Evolutionary conservation across 2,888 invertebrate species (phyloP).

Genomic region (Ypsolopha scabrella): DNA sequence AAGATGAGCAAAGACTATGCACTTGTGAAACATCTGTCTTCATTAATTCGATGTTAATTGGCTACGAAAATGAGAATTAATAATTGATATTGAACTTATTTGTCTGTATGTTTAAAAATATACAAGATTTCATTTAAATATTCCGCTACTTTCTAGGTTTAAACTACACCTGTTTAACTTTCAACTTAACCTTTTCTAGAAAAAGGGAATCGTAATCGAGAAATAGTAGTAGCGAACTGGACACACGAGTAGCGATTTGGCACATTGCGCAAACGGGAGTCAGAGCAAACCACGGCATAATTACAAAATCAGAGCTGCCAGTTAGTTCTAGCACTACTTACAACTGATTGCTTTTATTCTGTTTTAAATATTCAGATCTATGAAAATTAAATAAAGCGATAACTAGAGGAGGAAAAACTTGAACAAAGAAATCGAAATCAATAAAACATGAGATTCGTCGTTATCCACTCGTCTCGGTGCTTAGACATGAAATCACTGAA

Average conservation of each 20-base stretch:
- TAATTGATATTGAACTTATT: no score
- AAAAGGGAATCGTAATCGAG: not conserved
- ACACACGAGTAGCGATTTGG: constrained; percentile 64
- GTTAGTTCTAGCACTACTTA: constrained; percentile 64
- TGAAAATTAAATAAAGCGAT: not conserved
- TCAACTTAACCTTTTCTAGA: no score
- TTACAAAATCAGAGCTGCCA: constrained; percentile 62
- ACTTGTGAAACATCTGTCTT: no score
- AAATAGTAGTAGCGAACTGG: constrained; percentile 36
- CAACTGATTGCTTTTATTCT: constrained; percentile 12
- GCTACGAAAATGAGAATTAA: no score
- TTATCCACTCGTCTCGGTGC: no score
- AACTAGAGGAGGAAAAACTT: not conserved
- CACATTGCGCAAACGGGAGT: constrained; percentile 50
- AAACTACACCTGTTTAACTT: no score
- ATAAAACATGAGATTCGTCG: not conserved
- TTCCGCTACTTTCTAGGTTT: no score
- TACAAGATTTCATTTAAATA: no score
- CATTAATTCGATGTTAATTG: no score
- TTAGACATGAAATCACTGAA: no score
- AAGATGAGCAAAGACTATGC: no score
- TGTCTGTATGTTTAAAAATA: no score
- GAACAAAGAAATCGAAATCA: not conserved
- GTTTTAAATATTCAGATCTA: not conserved
- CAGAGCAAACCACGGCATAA: constrained; percentile 51